A percentile compares a stretch with the other conserved stretches of the same genome.
Conservation (phyloP, 2,113 vertebrate species). For the Pituophis catenifer region DNA sequence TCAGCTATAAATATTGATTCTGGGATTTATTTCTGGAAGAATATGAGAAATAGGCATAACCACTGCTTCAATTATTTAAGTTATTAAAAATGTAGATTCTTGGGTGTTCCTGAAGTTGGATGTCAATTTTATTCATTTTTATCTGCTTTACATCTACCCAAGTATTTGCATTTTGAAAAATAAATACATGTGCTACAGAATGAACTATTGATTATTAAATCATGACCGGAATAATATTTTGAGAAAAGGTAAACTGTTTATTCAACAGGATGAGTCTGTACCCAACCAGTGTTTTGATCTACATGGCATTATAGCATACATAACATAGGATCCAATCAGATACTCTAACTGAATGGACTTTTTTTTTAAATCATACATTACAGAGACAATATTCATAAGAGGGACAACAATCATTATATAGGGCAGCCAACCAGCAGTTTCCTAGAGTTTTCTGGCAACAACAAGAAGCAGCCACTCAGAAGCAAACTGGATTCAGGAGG, state of each 20-base stretch:
- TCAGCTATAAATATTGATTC: not conserved
- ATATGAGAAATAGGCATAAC: not conserved
- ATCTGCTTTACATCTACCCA: not conserved
- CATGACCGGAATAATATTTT: slow-evolving; percentile 10
- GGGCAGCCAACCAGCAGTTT: slow-evolving; percentile 61
- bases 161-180: not conserved
- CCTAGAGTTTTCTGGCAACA: slow-evolving; percentile 33
- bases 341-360: slow-evolving; percentile 78
- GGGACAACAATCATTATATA: slow-evolving; percentile 60
- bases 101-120: not conserved
- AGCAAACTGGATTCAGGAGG: slow-evolving; percentile 61
- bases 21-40: not conserved
- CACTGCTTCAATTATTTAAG: not conserved
- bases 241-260: slow-evolving; percentile 79
- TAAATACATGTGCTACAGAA: not conserved
- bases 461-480: slow-evolving; percentile 61
- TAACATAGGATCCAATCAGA: slow-evolving; percentile 82
- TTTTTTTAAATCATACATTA: slow-evolving; percentile 74
- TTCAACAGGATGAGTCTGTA: slow-evolving; percentile 78
- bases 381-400: slow-evolving; percentile 71
- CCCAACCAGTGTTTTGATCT: slow-evolving; percentile 82
- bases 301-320: slow-evolving; percentile 77
- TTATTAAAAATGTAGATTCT: not conserved
- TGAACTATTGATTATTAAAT: slow-evolving; percentile 19
- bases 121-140: not conserved